A percentile compares a stretch with the other conserved stretches of the same genome.
These are phyloP conservation scores for Paramormyrops hopkinsi DNA, from an alignment of 2,797 vertebrate genomes.

Conservation along the genomic window DNA sequence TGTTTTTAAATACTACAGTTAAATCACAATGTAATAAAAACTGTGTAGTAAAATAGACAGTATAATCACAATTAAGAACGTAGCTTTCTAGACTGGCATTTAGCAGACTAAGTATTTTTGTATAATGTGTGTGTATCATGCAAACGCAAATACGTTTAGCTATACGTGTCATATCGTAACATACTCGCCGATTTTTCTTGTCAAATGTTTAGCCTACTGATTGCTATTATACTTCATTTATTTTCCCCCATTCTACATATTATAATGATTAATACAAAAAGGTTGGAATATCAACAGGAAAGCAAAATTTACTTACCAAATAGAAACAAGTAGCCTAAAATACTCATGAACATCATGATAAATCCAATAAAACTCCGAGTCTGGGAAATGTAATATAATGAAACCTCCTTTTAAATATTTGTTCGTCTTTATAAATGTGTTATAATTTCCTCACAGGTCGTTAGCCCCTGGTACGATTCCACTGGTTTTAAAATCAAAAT, in stretches of 20 bases:
- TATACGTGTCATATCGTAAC: background rate
- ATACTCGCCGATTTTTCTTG: background rate
- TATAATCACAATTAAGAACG: background rate
- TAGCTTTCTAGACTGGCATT: background rate
- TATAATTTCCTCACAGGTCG: conserved; percentile 35
- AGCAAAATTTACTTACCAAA: conserved; percentile 56
- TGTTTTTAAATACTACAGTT: background rate
- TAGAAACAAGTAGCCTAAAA: conserved; percentile 55
- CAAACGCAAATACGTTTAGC: background rate
- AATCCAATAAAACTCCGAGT: conserved; percentile 53
- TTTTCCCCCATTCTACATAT: background rate
- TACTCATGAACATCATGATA: conserved; percentile 57
- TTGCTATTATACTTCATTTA: background rate
- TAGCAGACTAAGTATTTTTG: background rate
- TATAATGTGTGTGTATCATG: background rate
- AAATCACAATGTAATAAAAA: background rate
- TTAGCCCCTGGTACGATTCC: conserved; percentile 30
- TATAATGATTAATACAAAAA: background rate
- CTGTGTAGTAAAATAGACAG: background rate
- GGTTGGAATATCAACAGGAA: conserved; percentile 7
- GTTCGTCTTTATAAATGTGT: conserved; percentile 45
- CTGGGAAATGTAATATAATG: conserved; percentile 34
- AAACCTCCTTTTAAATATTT: conserved; percentile 35
- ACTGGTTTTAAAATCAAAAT: conserved; percentile 27
- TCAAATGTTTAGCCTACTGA: background rate